phyloP scores from a whole-genome alignment of 37 sponge, comb jelly and placozoan genomes.

The Ianthella basta region DNA sequence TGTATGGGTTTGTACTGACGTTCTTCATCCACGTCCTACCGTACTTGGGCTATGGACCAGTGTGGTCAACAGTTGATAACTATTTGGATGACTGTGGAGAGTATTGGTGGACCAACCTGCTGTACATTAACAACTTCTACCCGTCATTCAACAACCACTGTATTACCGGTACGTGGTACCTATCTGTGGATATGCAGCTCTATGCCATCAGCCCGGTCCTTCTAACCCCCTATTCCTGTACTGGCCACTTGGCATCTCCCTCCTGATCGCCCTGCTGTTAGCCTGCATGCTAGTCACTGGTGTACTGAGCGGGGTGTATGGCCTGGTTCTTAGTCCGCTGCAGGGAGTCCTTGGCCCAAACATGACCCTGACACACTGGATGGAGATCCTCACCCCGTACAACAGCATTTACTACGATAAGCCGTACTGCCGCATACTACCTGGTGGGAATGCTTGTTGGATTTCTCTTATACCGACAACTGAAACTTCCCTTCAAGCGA shows the following conservation, averaged over 20 bases:
- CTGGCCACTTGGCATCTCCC: constrained; percentile 49
- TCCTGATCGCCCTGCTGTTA: constrained; percentile 2
- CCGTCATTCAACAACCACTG: constrained; percentile 71
- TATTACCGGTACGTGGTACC: constrained; percentile 87
- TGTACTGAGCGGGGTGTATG: constrained; percentile 52
- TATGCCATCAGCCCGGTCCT: constrained; percentile 78
- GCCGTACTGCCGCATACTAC: constrained; percentile 75
- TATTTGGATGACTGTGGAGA: constrained; percentile 38
- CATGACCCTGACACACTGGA: neutral
- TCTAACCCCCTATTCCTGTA: constrained; percentile 51
- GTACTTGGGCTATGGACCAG: constrained; percentile 47
- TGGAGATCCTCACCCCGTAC: neutral
- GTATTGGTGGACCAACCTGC: constrained; percentile 93
- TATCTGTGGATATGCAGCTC: constrained; percentile 93
- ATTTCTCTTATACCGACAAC: constrained; percentile 57
- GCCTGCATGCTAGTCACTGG: constrained; percentile 40
- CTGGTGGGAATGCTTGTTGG: constrained; percentile 82
- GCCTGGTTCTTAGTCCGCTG: constrained; percentile 42
- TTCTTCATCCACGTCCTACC: constrained; percentile 58
- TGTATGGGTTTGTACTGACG: constrained; percentile 70
- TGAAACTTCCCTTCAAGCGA: constrained; percentile 1
- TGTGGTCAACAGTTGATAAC: constrained; percentile 16
- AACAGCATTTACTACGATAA: constrained; percentile 63
- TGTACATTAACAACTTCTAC: constrained; percentile 94
- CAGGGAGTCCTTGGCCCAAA: neutral